A percentile compares a stretch with the other conserved stretches of the same genome.
Evolutionary conservation across 2,888 invertebrate species (phyloP).

Genomic region (Ophion ellenae): DNA sequence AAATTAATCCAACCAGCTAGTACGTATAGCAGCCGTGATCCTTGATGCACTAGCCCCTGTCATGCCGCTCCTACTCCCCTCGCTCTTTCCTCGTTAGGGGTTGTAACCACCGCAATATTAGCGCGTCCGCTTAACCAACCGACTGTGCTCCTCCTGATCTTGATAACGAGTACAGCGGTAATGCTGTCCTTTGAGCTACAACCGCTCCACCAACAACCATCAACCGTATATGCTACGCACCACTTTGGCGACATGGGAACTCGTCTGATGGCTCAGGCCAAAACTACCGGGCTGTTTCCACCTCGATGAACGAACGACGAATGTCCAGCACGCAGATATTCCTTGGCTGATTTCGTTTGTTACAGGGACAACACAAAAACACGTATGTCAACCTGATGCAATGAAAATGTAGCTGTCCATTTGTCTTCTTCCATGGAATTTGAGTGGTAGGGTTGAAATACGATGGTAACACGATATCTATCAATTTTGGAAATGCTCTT

Average conservation of each 20-base stretch:
- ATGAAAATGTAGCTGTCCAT: neutral
- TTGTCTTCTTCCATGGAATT: neutral
- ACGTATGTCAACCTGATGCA: neutral
- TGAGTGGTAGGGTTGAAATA: neutral
- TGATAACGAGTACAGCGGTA: conserved; percentile 40
- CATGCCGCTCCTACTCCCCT: neutral
- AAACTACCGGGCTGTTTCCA: conserved; percentile 1
- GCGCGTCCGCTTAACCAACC: conserved; percentile 29
- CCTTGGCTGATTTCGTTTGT: neutral
- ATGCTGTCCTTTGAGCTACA: conserved; percentile 38
- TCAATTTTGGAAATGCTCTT: neutral
- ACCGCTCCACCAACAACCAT: neutral
- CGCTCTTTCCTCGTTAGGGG: conserved; percentile 52
- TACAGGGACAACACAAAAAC: neutral
- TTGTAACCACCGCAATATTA: conserved; percentile 54
- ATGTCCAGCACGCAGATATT: neutral
- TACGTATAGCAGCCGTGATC: conserved; percentile 39
- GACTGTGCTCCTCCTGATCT: conserved; percentile 52
- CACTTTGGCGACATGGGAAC: conserved; percentile 20
- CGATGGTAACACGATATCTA: neutral
- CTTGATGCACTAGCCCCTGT: neutral
- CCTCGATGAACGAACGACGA: no score
- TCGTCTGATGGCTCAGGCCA: neutral
- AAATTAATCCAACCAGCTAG: conserved; percentile 61
- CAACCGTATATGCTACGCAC: neutral